Base-by-base conservation (phyloP, 2,888 invertebrate genomes). In the Chloroclystis v-ata region DNA sequence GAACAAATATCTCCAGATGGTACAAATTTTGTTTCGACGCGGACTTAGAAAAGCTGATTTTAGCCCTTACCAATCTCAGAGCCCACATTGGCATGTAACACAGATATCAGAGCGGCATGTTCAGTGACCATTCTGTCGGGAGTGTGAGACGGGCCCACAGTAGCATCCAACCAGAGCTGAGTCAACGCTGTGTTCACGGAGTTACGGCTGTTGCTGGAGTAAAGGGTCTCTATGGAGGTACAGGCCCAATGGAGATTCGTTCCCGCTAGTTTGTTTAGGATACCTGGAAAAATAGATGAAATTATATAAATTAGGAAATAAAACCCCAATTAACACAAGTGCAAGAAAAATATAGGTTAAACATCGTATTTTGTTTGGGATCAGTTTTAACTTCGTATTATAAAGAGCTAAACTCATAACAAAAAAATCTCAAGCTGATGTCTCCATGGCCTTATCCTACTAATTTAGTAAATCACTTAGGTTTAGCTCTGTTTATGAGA, bases 1-100 rank as follows among this genome's bases (percentile, higher is more conserved):
- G n/a, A n/a, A n/a, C n/a, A n/a, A n/a, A n/a, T n/a, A n/a, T n/a
- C n/a, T n/a, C n/a, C n/a, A n/a, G n/a, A n/a, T n/a, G n/a, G n/a
- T n/a, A n/a, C n/a, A n/a, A n/a, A n/a, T n/a, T n/a, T n/a, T n/a
- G n/a, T n/a, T n/a, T n/a, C n/a, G n/a, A n/a, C n/a, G n/a, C n/a
- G n/a, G 20, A 5, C 20, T 20, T 4, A 13, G 1, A n/a, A 9
- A 14, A n/a, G 13, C 14, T n/a, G n/a, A n/a, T n/a, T 13, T 33
- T 10, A 20, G 30, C 26, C n/a, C n/a, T 81, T 66, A 92, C 96
- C 97, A 40, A 98, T 92, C 90, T 99, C 98, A 2, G 92, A 92
- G 9, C 96, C 98, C 28, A 98, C 91, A 75, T 97, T 97, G 0
- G 95, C 95, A 75, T 98, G 97, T 24, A 98, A 76, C 53, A 96